phyloP scores from a whole-genome alignment of 1,140 invertebrate genomes.

The Neomicropteryx cornuta region DNA sequence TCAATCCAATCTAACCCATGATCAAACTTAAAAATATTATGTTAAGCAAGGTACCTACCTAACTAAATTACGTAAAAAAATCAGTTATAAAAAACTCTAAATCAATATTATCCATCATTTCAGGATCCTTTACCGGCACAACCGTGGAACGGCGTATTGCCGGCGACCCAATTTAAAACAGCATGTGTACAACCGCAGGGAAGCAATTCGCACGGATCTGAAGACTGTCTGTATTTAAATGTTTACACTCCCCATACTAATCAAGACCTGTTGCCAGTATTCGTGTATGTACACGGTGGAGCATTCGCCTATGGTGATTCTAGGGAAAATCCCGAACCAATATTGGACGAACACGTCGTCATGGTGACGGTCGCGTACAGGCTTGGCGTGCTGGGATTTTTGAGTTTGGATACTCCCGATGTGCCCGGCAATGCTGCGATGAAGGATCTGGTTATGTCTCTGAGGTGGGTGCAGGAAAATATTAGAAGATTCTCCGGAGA shows the following conservation, averaged over 20 bases:
- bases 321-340: too few species aligned
- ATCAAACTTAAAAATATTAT: too few species aligned
- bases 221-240: constrained; percentile 36
- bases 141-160: constrained; percentile 42
- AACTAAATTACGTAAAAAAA: too few species aligned
- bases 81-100: too few species aligned
- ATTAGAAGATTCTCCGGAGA: constrained; percentile 28
- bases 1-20: too few species aligned
- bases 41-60: too few species aligned
- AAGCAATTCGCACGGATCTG: constrained; percentile 28
- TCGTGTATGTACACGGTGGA: constrained; percentile 47
- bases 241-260: constrained; percentile 27
- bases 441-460: constrained; percentile 31
- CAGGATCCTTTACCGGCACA: constrained; percentile 36
- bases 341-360: constrained; percentile 34
- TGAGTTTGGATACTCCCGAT: constrained; percentile 19
- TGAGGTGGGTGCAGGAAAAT: constrained; percentile 38
- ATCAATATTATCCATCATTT: constrained; percentile 8
- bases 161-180: constrained; percentile 44
- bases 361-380: constrained; percentile 43
- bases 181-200: constrained; percentile 36
- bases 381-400: constrained; percentile 34
- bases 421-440: constrained; percentile 35
- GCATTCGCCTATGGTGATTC: constrained; percentile 37
- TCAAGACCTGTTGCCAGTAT: constrained; percentile 31